A percentile compares a stretch with the other conserved stretches of the same genome.
phyloP scores from a whole-genome alignment of 1,140 invertebrate genomes.

The Pinna nobilis region DNA sequence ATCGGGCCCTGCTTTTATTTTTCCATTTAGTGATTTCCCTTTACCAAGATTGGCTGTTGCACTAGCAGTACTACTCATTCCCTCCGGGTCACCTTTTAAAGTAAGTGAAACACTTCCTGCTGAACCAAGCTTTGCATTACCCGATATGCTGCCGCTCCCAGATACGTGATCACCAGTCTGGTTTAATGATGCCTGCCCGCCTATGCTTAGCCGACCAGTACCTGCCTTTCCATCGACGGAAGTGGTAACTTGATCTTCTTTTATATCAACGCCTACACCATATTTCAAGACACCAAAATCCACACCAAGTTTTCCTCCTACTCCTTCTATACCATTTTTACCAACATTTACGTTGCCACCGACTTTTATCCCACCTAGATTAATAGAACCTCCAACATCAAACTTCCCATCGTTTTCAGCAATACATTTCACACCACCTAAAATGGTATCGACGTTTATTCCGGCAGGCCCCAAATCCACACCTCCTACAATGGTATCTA shows the following conservation, averaged over 20 bases:
- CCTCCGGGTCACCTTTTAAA: neutral
- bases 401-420: neutral
- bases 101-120: conserved; percentile 1
- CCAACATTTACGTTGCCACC: conserved; percentile 26
- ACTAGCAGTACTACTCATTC: neutral
- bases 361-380: conserved; percentile 4
- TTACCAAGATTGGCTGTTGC: neutral
- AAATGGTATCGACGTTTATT: neutral
- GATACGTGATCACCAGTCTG: conserved; percentile 12
- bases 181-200: conserved; percentile 3
- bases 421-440: neutral
- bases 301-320: conserved; percentile 18
- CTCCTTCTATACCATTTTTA: conserved; percentile 15
- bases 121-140: neutral
- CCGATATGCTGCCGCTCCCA: neutral
- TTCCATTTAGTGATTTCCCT: conserved; percentile 8
- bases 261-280: conserved; percentile 11
- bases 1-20: conserved; percentile 19
- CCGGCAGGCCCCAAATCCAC: conserved; percentile 10
- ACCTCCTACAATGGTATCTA: conserved; percentile 18
- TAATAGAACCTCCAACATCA: conserved; percentile 10
- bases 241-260: conserved; percentile 17
- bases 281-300: conserved; percentile 4
- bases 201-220: neutral
- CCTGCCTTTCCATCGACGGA: conserved; percentile 11